A percentile compares a stretch with the other conserved stretches of the same genome.
phyloP scores from a whole-genome alignment of 1,140 invertebrate species.

The Pseudomyrmex concolor region DNA sequence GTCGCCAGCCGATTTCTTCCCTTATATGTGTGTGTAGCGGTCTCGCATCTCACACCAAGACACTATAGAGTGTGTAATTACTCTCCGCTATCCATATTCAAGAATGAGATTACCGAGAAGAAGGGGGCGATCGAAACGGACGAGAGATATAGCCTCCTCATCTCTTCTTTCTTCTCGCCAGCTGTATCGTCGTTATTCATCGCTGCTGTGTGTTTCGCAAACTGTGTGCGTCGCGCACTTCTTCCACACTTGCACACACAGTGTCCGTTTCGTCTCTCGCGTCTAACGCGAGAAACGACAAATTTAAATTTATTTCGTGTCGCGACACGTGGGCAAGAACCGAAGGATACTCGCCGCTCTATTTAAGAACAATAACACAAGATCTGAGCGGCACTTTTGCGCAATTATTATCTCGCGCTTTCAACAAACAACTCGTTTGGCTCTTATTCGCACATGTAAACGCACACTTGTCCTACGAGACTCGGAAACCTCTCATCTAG shows the following conservation, averaged over 20 bases:
- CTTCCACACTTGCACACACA: too few relatives aligned
- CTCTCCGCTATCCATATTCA: conserved; percentile 38
- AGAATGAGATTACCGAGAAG: conserved; percentile 34
- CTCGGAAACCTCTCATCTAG: neutral
- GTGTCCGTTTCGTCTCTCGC: too few relatives aligned
- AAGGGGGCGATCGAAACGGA: neutral
- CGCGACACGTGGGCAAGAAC: neutral
- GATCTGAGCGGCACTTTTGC: neutral
- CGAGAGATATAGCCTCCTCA: neutral
- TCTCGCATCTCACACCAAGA: conserved; percentile 18
- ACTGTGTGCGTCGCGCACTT: too few relatives aligned
- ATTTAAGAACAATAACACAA: conserved; percentile 2
- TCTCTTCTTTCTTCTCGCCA: too few relatives aligned
- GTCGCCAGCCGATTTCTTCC: conserved; percentile 9
- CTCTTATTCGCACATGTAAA: neutral
- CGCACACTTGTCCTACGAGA: neutral
- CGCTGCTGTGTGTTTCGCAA: neutral
- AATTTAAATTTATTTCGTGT: conserved; percentile 31
- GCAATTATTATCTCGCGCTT: neutral
- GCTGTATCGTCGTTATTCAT: conserved; percentile 16
- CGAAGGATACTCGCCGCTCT: neutral
- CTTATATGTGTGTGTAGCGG: neutral
- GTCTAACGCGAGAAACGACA: neutral
- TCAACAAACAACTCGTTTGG: neutral
- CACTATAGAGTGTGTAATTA: conserved; percentile 37